Evolutionary conservation across 1,140 invertebrate genomes (phyloP), one percentile per base, ranked within the genome.

Genomic region (Lucilia cuprina): DNA sequence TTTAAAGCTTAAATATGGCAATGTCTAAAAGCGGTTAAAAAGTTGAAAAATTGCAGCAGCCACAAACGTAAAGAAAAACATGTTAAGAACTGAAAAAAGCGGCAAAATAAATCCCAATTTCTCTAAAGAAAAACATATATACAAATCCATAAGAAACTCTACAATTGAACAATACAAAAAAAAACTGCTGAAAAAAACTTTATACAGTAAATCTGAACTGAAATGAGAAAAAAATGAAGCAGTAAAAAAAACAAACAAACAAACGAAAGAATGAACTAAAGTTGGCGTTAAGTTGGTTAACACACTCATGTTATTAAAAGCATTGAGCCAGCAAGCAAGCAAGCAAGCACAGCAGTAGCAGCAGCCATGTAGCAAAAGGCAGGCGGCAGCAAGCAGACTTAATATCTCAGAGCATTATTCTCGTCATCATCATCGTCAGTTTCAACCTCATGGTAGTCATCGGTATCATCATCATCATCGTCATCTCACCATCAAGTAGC

Each of bases 211-310:
- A 70, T 21, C 65, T 70, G n/a, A 70, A 70, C 65, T 21, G 9
- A 70, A 70, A 70, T 25, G 65, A 9, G n/a, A 21, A 21, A 70
- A 70, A 19, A 60, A n/a, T 60, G 13, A n/a, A n/a, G 55, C 41
- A 60, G n/a, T 10, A 14, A 60, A 12, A 75, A 35, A 75, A 75
- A 3, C 2, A 75, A 17, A 17, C 7, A 47, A 78, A 14, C 25
- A 30, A 30, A 30, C 25, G 25, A 30, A 75, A 75, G 74, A 75
- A 17, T 75, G 12, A 74, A 74, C 14, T 60, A 70, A 41, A 78
- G 10, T 80, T 80, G 77, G 41, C 77, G 77, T 80, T 80, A 80
- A 80, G 77, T 80, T 80, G 77, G 77, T 80, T 80, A 80, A 80
- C 77, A 80, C 77, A 49, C 77, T 80, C 77, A 49, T 13, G 77